Evolutionary conservation across 2,797 vertebrate species (phyloP), one percentile per base, ranked within the genome.

Genomic region (Oreochromis mossambicus): DNA sequence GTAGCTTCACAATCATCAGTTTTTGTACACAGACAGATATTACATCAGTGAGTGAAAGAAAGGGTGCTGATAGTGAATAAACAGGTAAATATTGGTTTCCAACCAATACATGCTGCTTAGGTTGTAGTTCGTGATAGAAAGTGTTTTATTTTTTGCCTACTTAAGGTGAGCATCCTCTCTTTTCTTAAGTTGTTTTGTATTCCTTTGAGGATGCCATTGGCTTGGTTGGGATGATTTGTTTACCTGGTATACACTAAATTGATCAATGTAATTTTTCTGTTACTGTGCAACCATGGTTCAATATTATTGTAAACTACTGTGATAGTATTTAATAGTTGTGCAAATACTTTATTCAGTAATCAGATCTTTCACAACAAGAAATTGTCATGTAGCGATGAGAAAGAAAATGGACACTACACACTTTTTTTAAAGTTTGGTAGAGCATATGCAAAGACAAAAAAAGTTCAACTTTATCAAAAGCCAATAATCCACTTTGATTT

Each of bases 401-500:
- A 48, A 73, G 24, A 48, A 73, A 48, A 50, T 32, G 2, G 43
- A 73, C 68, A 29, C 9, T 75, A 15, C 43, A 75, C 43, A 48
- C 24, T 75, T 75, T 48, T 75, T 75, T 32, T 0, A 36, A 73
- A 48, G 43, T 50, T 29, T 32, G 43, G 43, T 17, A 73, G 41
- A 73, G 41, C 15, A 48, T 48, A 48, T 48, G 24, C 77, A 86
- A 89, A 88, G 87, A 83, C 81, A 89, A 78, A 86, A 83, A 83
- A 48, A 84, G 79, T 68, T 36, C 29, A 38, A 75, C 77, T 85
- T 68, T 9, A 82, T 85, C 46, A 86, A 56, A 87, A 80, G 56
- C 50, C 82, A 80, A 82, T 50, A 86, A 78, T 48, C 24, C 55
- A 68, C 80, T 89, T 50, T 50, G 26, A 50, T 50, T 75, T 32